phyloP scores from a whole-genome alignment of 2,113 vertebrate species.

The Catharus minimus region DNA sequence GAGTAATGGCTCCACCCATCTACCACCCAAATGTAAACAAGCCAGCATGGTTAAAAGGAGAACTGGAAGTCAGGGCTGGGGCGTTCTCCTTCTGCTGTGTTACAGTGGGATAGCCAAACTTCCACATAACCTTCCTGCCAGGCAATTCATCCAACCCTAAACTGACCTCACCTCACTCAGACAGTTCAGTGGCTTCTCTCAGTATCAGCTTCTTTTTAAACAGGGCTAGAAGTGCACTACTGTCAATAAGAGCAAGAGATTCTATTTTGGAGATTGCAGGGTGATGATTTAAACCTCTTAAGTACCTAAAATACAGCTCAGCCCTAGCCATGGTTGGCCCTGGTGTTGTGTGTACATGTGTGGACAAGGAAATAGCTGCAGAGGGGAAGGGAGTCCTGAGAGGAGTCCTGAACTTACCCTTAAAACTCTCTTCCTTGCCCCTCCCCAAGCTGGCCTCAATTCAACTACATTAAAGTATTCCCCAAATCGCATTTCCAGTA shows the following conservation, averaged over 20 bases:
- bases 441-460: background rate
- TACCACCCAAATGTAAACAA: slow-evolving; percentile 54
- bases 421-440: background rate
- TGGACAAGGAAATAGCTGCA: background rate
- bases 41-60: slow-evolving; percentile 14
- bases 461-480: background rate
- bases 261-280: background rate
- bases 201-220: background rate
- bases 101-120: background rate
- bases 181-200: background rate
- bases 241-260: background rate
- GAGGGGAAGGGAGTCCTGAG: background rate
- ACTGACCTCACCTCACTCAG: background rate
- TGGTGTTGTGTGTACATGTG: fast-evolving
- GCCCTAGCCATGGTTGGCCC: background rate
- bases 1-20: slow-evolving; percentile 59
- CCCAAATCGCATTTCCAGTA: background rate
- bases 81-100: background rate
- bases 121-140: background rate
- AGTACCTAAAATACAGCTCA: background rate
- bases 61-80: slow-evolving; percentile 8
- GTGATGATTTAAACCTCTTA: background rate
- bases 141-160: background rate
- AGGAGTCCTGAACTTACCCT: background rate
- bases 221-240: background rate